Conservation (phyloP, 2,797 vertebrate species). For the Podarcis lilfordi region DNA sequence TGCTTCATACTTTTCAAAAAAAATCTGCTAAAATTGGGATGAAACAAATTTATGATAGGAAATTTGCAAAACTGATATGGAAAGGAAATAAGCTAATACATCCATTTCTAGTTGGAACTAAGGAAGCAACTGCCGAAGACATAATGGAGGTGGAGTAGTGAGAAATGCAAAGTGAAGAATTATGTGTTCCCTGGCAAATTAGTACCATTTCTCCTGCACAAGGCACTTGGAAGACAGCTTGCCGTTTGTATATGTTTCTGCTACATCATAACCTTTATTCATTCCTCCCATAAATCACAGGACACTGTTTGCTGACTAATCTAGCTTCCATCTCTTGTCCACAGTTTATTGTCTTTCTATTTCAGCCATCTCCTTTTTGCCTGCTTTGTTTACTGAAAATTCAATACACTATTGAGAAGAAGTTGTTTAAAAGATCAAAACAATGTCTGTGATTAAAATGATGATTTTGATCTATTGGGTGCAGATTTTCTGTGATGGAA, state of each 20-base stretch:
- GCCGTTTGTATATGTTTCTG: background rate
- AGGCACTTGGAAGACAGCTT: background rate
- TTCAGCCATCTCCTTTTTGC: background rate
- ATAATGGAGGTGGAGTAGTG: background rate
- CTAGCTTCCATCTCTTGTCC: background rate
- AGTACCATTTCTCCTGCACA: background rate
- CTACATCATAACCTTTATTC: background rate
- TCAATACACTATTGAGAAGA: background rate
- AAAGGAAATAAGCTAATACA: too few species aligned
- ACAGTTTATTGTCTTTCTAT: background rate
- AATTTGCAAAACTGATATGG: too few species aligned
- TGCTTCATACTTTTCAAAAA: too few species aligned
- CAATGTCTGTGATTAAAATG: constrained; percentile 27
- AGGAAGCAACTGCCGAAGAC: background rate
- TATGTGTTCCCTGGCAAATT: background rate
- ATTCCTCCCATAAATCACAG: background rate
- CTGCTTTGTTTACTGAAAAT: constrained; percentile 1
- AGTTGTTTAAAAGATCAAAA: constrained; percentile 19
- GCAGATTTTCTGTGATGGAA: constrained; percentile 7
- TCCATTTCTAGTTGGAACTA: background rate
- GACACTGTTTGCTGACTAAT: background rate
- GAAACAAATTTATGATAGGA: too few species aligned
- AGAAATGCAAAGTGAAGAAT: background rate
- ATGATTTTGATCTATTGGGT: constrained; percentile 5
- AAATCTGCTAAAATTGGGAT: too few species aligned